Base-by-base conservation (phyloP, 2,113 vertebrate species). In the Acrocephalus kingi region DNA sequence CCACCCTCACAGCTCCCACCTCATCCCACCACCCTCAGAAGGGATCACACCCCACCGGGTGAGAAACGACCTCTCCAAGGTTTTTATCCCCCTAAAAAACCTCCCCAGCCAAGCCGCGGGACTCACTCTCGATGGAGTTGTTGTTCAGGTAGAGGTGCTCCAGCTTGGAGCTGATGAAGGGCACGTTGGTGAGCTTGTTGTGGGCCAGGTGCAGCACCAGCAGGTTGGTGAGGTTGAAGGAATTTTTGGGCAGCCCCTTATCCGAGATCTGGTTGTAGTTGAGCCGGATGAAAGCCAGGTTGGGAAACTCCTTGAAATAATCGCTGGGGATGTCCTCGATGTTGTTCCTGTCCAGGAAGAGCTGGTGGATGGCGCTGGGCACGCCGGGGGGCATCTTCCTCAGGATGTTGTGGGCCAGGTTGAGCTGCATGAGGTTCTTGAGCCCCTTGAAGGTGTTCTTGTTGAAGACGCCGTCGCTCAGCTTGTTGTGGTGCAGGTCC, bases 91-190 rank as follows among this genome's bases (percentile, higher is more conserved):
- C 35, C 4, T 2, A 16, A 67, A 24, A 7, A 9, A 2, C 9
- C 4, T 6, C 14, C 73, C 71, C 5, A 10, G 1, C 24, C 4
- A 0, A 4, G 11, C 56, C 0, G 0, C 0, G 15, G 23, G 11
- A 98, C 99, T 98, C 96, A 99, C 99, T 98, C 95, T 99, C 98
- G 4, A 99, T 99, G 94, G 97, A 98, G 93, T 99, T 99, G 98
- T 99, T 98, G 96, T 99, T 98, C 88, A 99, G 98, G 95, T 99
- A 99, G 90, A 99, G 98, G 55, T 99, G 99, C 91, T 99, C 99
- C 97, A 99, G 98, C 92, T 97, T 98, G 75, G 88, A 39, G 82
- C 84, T 99, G 97, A 99, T 99, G 86, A 97, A 86, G 1, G 99
- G 99, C 51, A 99, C 96, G 0, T 96, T 98, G 89, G 98, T 97